Conservation (phyloP, 2,888 invertebrate species). For the Amphipyra tragopoginis region DNA sequence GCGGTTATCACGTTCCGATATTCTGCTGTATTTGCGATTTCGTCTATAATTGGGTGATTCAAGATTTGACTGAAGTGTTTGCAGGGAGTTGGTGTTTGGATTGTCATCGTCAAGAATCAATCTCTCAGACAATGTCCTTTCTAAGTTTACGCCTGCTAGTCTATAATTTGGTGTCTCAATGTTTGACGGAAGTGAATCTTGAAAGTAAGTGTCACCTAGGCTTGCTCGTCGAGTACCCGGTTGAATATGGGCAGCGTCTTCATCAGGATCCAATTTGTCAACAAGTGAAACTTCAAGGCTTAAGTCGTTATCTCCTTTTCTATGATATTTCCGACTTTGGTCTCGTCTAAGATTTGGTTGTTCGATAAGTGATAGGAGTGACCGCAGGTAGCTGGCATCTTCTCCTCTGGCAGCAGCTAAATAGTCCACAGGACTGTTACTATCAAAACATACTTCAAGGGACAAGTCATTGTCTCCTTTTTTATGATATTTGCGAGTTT, state of each 20-base stretch:
- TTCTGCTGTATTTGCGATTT: neutral
- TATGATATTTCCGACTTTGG: no score
- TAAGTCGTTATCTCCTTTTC: no score
- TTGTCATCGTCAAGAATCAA: neutral
- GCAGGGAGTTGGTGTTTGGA: neutral
- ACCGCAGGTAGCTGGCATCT: slow-evolving; percentile 13
- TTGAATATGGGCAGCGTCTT: slow-evolving; percentile 3
- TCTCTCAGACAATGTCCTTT: neutral
- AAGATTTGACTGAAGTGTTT: neutral
- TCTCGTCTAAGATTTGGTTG: no score
- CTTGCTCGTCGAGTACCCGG: neutral
- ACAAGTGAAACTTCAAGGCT: slow-evolving; percentile 1
- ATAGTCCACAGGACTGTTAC: neutral
- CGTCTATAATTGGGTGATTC: neutral
- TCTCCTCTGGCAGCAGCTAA: slow-evolving; percentile 4
- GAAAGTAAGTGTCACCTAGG: neutral
- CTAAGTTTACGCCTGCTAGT: neutral
- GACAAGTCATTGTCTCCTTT: slow-evolving; percentile 3
- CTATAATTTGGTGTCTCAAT: neutral
- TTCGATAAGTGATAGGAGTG: slow-evolving; percentile 4
- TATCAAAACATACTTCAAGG: slow-evolving; percentile 1
- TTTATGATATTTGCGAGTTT: slow-evolving; percentile 1
- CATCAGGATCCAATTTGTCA: slow-evolving; percentile 1
- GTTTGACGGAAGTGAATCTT: neutral
- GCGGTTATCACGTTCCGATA: neutral